phyloP scores from a whole-genome alignment of 2,797 vertebrate species.

The Paramormyrops hopkinsi region DNA sequence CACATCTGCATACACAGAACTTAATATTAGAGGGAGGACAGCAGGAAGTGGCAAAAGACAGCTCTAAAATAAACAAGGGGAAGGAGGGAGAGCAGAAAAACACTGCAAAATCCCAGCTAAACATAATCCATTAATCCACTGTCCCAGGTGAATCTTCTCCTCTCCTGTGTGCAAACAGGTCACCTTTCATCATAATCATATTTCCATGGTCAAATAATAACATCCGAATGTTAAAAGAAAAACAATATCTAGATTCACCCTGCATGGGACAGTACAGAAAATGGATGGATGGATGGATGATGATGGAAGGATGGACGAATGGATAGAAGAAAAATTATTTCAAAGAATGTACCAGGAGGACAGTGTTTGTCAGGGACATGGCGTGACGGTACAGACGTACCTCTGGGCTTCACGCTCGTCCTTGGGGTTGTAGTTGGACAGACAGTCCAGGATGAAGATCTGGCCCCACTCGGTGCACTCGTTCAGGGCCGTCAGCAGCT shows the following conservation, averaged over 20 bases:
- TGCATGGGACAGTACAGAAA: neutral
- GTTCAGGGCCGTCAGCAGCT: slow-evolving; percentile 89
- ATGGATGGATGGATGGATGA: neutral
- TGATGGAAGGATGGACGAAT: neutral
- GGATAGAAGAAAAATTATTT: neutral
- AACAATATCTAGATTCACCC: neutral
- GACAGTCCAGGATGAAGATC: slow-evolving; percentile 96
- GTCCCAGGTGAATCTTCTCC: neutral
- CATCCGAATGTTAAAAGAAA: neutral
- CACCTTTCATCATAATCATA: neutral
- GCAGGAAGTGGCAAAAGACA: neutral
- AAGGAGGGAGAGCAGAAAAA: neutral
- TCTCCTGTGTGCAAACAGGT: neutral
- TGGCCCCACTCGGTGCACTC: slow-evolving; percentile 98
- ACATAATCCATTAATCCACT: neutral
- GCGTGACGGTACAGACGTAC: slow-evolving; percentile 51
- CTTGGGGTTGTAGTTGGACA: slow-evolving; percentile 91
- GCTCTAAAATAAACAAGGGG: neutral
- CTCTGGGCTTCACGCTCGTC: slow-evolving; percentile 96
- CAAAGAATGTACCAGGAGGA: neutral
- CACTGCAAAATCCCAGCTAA: neutral
- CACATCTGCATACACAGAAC: neutral
- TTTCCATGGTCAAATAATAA: neutral
- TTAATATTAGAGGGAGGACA: neutral
- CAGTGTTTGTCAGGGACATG: neutral